Evolutionary conservation across 1,140 invertebrate genomes (phyloP).

Genomic region (Trachelipus rathkii): DNA sequence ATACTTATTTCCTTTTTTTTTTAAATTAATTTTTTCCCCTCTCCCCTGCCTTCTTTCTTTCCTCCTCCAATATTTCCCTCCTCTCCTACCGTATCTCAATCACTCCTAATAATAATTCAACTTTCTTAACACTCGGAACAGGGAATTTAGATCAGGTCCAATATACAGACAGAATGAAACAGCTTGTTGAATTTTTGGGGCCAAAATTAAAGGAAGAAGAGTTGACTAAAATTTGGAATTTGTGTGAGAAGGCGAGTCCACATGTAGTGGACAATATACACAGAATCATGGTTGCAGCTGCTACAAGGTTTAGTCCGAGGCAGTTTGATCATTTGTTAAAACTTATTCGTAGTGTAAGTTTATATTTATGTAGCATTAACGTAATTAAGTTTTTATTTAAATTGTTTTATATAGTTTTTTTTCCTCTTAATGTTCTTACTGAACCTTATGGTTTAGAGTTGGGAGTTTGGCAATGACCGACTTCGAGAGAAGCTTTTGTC

Average conservation of each 20-base stretch:
- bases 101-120: too few species aligned
- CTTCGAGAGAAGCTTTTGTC: constrained; percentile 54
- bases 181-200: constrained; percentile 56
- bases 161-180: constrained; percentile 58
- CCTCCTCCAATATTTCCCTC: too few species aligned
- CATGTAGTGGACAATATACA: constrained; percentile 59
- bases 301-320: constrained; percentile 54
- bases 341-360: constrained; percentile 53
- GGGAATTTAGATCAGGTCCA: constrained; percentile 59
- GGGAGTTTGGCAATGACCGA: constrained; percentile 53
- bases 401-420: background rate
- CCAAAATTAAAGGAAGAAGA: constrained; percentile 55
- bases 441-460: constrained; percentile 49
- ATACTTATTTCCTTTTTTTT: background rate
- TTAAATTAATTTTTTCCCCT: constrained; percentile 17
- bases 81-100: too few species aligned
- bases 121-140: constrained; percentile 27
- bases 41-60: too few species aligned
- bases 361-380: constrained; percentile 8
- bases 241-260: constrained; percentile 51
- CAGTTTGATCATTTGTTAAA: constrained; percentile 55
- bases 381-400: constrained; percentile 7
- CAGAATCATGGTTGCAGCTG: constrained; percentile 55
- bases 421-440: background rate
- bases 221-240: constrained; percentile 55